phyloP scores from a whole-genome alignment of 2,888 invertebrate species.

The Coleophora deauratella region DNA sequence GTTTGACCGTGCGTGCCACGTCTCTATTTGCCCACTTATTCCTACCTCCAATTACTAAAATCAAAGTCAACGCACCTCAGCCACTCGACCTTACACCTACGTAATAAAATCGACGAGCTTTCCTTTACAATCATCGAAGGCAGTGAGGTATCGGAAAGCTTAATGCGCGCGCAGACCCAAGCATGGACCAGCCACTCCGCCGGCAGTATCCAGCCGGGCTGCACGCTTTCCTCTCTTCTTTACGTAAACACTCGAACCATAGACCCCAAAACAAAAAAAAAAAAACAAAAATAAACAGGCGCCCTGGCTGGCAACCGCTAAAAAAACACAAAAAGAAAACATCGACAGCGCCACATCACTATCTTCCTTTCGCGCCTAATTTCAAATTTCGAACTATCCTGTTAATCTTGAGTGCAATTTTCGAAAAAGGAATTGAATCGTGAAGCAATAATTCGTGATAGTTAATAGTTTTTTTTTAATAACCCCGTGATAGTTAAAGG shows the following conservation, averaged over 20 bases:
- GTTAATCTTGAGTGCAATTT: slow-evolving; percentile 30
- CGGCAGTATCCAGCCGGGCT: slow-evolving; percentile 69
- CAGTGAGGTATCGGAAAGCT: background rate
- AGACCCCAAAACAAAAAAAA: slow-evolving; percentile 45
- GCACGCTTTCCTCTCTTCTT: slow-evolving; percentile 44
- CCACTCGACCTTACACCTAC: slow-evolving; percentile 56
- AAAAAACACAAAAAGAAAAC: slow-evolving; percentile 19
- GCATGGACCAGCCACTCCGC: slow-evolving; percentile 51
- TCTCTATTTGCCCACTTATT: too few relatives aligned
- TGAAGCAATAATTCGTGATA: slow-evolving; percentile 61
- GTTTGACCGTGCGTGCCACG: too few relatives aligned
- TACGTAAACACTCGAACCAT: slow-evolving; percentile 49
- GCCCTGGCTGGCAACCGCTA: background rate
- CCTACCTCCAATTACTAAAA: too few relatives aligned
- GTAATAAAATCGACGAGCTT: slow-evolving; percentile 59
- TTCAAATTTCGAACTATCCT: slow-evolving; percentile 31
- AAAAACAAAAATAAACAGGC: slow-evolving; percentile 21
- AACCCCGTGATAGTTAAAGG: slow-evolving; percentile 30
- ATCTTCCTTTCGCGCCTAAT: slow-evolving; percentile 20
- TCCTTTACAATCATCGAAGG: background rate
- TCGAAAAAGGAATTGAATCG: slow-evolving; percentile 38
- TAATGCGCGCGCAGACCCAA: slow-evolving; percentile 57
- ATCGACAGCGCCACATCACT: slow-evolving; percentile 7
- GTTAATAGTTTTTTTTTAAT: slow-evolving; percentile 38
- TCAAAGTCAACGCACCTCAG: slow-evolving; percentile 18